Base-by-base conservation (phyloP, 2,888 invertebrate species). In the Alviniconcha strummeri region DNA sequence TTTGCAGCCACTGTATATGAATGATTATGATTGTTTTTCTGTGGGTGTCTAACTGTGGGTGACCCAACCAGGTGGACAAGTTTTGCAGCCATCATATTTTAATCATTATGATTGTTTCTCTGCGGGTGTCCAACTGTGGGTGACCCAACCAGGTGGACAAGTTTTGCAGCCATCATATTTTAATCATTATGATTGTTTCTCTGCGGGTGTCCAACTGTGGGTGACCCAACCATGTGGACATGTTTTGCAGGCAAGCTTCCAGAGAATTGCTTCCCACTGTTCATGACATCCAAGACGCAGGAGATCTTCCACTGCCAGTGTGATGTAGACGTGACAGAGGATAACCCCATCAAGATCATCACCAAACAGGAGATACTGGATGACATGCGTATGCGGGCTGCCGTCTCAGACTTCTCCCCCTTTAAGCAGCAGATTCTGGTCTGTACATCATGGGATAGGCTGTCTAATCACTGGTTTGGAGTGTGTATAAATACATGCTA, bases 211-310 rank as follows among this genome's bases (percentile, higher is more conserved):
- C 36, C 36, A 36, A 36, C 36, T 36, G 36, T 36, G 36, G 36
- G 36, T 36, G 36, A 36, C 36, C 36, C 36, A 36, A 36, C 36
- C 36, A 36, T 36, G 36, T 36, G 36, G 36, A 36, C 36, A 36
- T 36, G 36, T 36, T 15, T 69, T 55, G 19, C 19, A 17, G 13
- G 19, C 55, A 83, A 82, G 19, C 85, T 92, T 17, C 93, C 93
- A 36, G 92, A 92, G n/a, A 91, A 91, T 80, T 89, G 89, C 75
- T 84, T 90, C 2, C 91, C 94, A 7, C 85, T 94, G 52, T 94
- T 94, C 85, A 84, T 94, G 88, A 90, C 93, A 4, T 88, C 92
- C 19, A 91, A 92, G 85, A 92, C 94, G 0, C 94, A 94, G 85
- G 91, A 93, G 85, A 90, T 93, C 15, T 93, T 93, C 83, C 88